Conservation (phyloP, 2,113 vertebrate genomes). For the Upupa epops region DNA sequence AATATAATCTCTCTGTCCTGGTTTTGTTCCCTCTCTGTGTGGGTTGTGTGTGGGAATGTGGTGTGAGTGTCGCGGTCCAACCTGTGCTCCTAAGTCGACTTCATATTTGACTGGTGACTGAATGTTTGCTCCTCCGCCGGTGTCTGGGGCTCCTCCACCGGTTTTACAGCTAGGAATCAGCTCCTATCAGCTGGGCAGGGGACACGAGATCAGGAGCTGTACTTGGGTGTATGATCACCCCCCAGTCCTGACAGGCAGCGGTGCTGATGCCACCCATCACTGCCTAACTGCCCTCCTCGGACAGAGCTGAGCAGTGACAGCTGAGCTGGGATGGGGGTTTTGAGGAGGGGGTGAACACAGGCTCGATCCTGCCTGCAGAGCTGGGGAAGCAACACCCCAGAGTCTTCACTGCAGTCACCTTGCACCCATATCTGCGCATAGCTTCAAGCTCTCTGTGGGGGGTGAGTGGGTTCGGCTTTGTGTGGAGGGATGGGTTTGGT, state of each 20-base stretch:
- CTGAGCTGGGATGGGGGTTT: neutral
- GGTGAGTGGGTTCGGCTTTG: no score
- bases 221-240: neutral
- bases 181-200: neutral
- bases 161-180: neutral
- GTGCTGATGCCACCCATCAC: rapidly evolving
- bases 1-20: rapidly evolving
- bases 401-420: rapidly evolving
- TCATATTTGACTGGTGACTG: neutral
- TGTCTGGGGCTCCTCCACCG: no score
- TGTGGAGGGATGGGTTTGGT: no score
- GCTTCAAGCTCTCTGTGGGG: neutral
- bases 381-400: neutral
- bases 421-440: neutral
- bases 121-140: neutral
- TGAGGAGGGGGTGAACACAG: neutral
- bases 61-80: neutral
- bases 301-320: neutral
- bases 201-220: neutral
- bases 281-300: neutral
- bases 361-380: rapidly evolving
- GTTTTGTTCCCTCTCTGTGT: neutral
- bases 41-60: neutral
- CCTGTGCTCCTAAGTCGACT: neutral
- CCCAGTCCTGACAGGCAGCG: neutral